These are phyloP conservation scores for Turritopsis rubra DNA, from an alignment of 30 jellyfish, hydroid and myxozoan genomes.

Conservation along the genomic window DNA sequence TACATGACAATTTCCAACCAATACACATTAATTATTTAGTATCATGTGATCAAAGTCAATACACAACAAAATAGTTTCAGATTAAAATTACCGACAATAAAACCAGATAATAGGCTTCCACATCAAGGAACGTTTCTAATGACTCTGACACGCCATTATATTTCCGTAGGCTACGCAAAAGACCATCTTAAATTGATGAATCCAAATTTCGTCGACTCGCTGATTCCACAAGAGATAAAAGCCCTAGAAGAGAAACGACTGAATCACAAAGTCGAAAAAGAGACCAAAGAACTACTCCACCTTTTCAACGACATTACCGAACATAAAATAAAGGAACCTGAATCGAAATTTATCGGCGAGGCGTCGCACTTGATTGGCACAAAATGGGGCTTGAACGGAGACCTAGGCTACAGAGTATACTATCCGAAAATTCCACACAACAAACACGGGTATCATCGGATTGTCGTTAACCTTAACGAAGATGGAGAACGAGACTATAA, in stretches of 20 bases:
- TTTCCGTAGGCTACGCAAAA: not conserved
- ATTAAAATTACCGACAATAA: too few species aligned
- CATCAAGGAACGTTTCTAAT: too few species aligned
- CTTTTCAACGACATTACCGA: slow-evolving; percentile 26
- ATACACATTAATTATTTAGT: too few species aligned
- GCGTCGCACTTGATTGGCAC: slow-evolving; percentile 29
- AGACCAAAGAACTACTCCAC: slow-evolving; percentile 26
- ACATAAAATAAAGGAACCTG: slow-evolving; percentile 36
- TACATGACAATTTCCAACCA: too few species aligned
- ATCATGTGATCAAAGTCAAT: too few species aligned
- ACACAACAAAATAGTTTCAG: too few species aligned
- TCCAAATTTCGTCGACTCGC: slow-evolving; percentile 11
- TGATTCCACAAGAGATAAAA: slow-evolving; percentile 10
- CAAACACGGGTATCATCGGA: slow-evolving; percentile 9
- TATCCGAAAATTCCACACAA: slow-evolving; percentile 32
- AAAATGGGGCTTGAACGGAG: slow-evolving; percentile 38
- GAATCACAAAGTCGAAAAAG: slow-evolving; percentile 24
- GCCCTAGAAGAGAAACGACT: slow-evolving; percentile 27
- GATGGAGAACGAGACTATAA: slow-evolving; percentile 21
- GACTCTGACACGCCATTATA: not conserved
- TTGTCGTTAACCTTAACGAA: slow-evolving; percentile 29
- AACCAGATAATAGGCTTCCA: too few species aligned
- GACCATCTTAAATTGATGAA: slow-evolving; percentile 1
- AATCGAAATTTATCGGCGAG: slow-evolving; percentile 31
- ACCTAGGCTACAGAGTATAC: slow-evolving; percentile 33